Evolutionary conservation across 2,113 vertebrate genomes (phyloP).

Genomic region (Condylura cristata): DNA sequence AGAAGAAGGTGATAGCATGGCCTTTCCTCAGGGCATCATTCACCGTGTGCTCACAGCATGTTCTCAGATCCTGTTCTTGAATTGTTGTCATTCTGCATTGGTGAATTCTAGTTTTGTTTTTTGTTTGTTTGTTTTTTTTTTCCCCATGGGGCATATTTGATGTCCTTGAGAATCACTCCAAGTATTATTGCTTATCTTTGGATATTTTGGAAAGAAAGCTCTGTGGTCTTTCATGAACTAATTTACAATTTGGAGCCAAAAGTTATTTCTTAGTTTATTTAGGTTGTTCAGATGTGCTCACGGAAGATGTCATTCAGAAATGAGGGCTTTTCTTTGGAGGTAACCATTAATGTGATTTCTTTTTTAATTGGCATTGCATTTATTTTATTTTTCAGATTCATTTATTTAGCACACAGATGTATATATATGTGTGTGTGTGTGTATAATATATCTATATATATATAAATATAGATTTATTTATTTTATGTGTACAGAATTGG

Average conservation of each 20-base stretch:
- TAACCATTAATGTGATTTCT: not conserved
- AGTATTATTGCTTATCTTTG: not conserved
- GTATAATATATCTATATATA: no score
- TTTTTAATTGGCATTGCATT: no score
- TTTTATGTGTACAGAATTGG: no score
- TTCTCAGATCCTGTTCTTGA: not conserved
- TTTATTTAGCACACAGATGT: no score
- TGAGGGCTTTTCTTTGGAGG: not conserved
- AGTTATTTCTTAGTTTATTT: not conserved
- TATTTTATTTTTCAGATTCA: no score
- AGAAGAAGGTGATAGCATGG: not conserved
- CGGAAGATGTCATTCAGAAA: not conserved
- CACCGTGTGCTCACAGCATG: not conserved
- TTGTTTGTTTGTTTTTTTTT: no score
- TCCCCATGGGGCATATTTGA: not conserved
- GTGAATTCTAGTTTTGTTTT: not conserved
- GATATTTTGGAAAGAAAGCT: not conserved
- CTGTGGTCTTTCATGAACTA: not conserved
- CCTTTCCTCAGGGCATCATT: not conserved
- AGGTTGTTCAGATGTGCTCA: not conserved
- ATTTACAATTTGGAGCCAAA: not conserved
- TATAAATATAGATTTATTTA: no score
- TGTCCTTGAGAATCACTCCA: not conserved
- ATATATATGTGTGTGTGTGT: no score
- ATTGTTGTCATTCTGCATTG: not conserved